Evolutionary conservation across 2,113 vertebrate genomes (phyloP).

Genomic region (Agelaius tricolor): DNA sequence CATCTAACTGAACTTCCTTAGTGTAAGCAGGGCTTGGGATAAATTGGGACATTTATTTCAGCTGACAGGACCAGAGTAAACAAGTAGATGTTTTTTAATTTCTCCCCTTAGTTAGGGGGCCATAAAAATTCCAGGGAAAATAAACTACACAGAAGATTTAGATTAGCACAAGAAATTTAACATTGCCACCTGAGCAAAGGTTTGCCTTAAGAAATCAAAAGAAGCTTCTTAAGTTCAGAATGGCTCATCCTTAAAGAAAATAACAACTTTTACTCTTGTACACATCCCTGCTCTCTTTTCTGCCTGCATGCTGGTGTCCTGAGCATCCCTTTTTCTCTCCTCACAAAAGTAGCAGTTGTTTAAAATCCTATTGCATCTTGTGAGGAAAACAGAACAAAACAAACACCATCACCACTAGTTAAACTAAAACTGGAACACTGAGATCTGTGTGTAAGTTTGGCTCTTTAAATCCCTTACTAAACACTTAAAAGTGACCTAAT

Average conservation of each 20-base stretch:
- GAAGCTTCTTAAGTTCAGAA: neutral
- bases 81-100: slow-evolving; percentile 49
- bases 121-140: neutral
- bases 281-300: neutral
- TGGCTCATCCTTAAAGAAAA: neutral
- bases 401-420: neutral
- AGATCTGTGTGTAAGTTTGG: neutral
- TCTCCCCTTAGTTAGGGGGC: neutral
- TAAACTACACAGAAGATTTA: neutral
- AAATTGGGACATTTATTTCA: slow-evolving; percentile 58
- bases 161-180: neutral
- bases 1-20: slow-evolving; percentile 20
- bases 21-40: slow-evolving; percentile 8
- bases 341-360: neutral
- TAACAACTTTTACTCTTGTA: neutral
- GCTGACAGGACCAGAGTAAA: slow-evolving; percentile 53
- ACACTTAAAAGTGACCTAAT: neutral
- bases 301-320: accelerated
- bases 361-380: neutral
- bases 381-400: neutral
- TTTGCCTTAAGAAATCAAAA: neutral
- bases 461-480: neutral
- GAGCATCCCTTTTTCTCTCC: neutral
- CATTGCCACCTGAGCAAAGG: neutral
- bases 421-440: neutral